Evolutionary conservation across 2,797 vertebrate genomes (phyloP).

Genomic region (Ceryle rudis): DNA sequence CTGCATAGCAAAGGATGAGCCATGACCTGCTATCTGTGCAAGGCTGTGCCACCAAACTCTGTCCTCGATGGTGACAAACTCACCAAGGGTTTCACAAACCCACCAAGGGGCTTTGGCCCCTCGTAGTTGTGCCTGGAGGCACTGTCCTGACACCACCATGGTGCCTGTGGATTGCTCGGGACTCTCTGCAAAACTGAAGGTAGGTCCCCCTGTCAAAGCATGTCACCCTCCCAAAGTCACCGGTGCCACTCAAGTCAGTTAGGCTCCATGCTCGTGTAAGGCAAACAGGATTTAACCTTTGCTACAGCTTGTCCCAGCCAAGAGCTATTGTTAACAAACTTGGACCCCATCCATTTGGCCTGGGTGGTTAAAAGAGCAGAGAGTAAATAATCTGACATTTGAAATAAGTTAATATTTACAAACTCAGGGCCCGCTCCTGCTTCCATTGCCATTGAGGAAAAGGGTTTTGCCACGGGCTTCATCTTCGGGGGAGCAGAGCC

Average conservation of each 20-base stretch:
- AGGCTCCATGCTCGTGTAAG: not conserved
- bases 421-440: not conserved
- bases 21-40: not conserved
- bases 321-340: constrained; percentile 69
- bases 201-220: not conserved
- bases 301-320: constrained; percentile 37
- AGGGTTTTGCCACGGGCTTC: not conserved
- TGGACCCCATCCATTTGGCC: constrained; percentile 34
- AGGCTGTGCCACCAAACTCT: not conserved
- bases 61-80: not conserved
- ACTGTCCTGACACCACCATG: accelerated
- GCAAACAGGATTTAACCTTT: constrained; percentile 73
- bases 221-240: not conserved
- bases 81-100: not conserved
- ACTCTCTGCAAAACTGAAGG: not conserved
- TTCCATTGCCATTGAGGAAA: not conserved
- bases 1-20: not conserved
- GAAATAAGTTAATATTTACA: constrained; percentile 55
- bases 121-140: accelerated
- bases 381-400: constrained; percentile 55
- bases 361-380: not conserved
- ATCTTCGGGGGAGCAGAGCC: not conserved
- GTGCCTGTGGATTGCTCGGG: accelerated
- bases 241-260: accelerated
- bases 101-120: not conserved